Conservation (phyloP, 2,888 invertebrate genomes). For the Hybos culiciformis region DNA sequence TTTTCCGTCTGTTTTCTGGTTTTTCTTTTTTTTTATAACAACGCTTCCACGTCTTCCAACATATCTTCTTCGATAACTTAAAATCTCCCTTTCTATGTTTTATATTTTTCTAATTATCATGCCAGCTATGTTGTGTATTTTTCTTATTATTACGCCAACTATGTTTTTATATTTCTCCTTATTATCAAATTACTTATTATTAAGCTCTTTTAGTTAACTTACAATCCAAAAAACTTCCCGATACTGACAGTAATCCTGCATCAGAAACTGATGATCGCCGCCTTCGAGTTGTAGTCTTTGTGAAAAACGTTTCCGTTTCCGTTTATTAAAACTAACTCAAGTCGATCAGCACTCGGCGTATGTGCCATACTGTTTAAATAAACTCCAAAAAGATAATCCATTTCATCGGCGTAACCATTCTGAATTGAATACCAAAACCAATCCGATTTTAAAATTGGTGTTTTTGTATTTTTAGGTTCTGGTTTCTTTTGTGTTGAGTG, state of each 20-base stretch:
- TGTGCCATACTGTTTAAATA: slow-evolving; percentile 35
- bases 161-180: no score
- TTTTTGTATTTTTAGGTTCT: slow-evolving; percentile 51
- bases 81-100: no score
- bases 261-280: slow-evolving; percentile 77
- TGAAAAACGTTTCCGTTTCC: slow-evolving; percentile 69
- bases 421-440: slow-evolving; percentile 99
- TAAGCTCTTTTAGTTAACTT: no score
- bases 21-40: no score
- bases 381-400: slow-evolving; percentile 75
- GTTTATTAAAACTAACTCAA: slow-evolving; percentile 41
- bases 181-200: no score
- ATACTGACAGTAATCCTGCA: slow-evolving; percentile 68
- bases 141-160: no score
- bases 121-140: no score
- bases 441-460: slow-evolving; percentile 75
- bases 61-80: no score
- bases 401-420: slow-evolving; percentile 86
- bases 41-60: no score
- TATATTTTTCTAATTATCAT: no score
- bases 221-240: slow-evolving; percentile 79
- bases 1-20: no score
- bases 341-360: slow-evolving; percentile 37
- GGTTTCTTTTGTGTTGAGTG: slow-evolving; percentile 55
- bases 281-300: slow-evolving; percentile 33